Conservation (phyloP, 2,888 invertebrate species). For the Clitarchus hookeri region DNA sequence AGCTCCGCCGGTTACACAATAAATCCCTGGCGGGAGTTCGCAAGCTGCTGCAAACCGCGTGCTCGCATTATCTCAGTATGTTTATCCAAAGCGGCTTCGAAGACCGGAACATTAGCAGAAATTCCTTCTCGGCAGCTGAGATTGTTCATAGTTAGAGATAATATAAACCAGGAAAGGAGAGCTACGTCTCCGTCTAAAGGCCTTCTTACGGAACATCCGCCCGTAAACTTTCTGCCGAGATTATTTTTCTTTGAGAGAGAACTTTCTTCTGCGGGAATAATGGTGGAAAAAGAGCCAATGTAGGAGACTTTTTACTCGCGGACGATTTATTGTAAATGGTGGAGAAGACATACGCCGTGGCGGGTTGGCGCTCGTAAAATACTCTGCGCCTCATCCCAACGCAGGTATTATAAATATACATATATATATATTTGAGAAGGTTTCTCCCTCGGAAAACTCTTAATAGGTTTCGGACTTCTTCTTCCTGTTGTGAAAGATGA, state of each 20-base stretch:
- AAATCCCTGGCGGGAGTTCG: background rate
- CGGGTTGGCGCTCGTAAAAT: background rate
- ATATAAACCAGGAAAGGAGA: background rate
- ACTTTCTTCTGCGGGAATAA: background rate
- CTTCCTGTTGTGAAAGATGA: background rate
- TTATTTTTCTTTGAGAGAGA: background rate
- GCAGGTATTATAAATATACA: background rate
- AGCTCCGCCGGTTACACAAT: background rate
- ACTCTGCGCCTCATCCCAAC: background rate
- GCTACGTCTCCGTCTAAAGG: background rate
- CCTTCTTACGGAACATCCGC: background rate
- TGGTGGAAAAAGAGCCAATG: background rate
- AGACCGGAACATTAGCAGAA: background rate
- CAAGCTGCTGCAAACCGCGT: background rate
- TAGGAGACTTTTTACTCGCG: background rate
- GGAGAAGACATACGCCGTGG: background rate
- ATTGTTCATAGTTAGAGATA: background rate
- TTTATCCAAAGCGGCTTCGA: background rate
- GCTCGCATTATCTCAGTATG: background rate
- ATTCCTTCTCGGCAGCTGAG: background rate
- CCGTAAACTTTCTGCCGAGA: background rate
- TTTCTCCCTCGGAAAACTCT: background rate
- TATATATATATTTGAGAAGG: background rate
- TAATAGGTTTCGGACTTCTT: background rate
- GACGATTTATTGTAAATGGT: background rate